Conservation (phyloP, 2,113 vertebrate genomes). For the Nipponia nippon region DNA sequence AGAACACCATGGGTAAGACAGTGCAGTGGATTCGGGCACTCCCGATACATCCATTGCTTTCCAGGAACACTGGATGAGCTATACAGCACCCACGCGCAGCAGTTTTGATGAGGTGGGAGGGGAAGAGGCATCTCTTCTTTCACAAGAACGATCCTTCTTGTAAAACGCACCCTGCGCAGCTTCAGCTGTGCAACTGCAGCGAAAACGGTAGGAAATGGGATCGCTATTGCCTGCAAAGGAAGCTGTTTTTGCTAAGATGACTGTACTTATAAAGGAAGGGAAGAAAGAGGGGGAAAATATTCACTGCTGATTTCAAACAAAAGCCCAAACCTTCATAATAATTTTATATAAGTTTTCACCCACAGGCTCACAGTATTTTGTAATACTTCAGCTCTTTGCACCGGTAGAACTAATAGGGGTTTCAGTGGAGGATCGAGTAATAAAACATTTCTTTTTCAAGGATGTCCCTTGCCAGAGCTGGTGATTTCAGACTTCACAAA, state of each 20-base stretch:
- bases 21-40: background rate
- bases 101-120: background rate
- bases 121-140: background rate
- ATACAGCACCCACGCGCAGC: background rate
- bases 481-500: background rate
- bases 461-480: background rate
- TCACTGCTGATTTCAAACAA: background rate
- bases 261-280: background rate
- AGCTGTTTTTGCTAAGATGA: background rate
- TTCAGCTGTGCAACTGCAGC: background rate
- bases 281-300: background rate
- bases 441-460: background rate
- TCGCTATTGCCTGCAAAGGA: background rate
- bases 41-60: rapidly evolving
- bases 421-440: background rate
- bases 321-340: background rate
- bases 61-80: background rate
- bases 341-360: background rate
- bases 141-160: background rate
- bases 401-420: background rate
- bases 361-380: background rate
- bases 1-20: background rate
- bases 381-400: background rate
- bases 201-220: rapidly evolving
- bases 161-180: rapidly evolving